Evolutionary conservation across 2,113 vertebrate species (phyloP).

Genomic region (Piaya cayana): DNA sequence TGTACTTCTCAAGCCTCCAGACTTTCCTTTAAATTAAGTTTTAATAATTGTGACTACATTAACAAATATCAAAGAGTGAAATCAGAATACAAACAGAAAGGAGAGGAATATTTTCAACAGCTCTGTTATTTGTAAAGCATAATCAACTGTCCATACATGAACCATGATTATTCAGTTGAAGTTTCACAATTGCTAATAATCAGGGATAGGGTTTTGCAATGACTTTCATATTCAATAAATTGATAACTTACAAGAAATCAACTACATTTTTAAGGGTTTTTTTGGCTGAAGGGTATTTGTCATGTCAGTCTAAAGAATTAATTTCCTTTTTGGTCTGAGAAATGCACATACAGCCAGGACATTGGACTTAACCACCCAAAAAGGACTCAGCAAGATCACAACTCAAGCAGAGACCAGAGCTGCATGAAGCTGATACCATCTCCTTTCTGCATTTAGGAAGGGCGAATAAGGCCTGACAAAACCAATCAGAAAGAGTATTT

Average conservation of each 20-base stretch:
- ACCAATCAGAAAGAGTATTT: neutral
- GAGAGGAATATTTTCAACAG: neutral
- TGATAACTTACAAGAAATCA: neutral
- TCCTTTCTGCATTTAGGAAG: neutral
- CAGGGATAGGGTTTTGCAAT: neutral
- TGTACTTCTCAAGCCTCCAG: neutral
- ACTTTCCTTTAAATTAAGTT: constrained; percentile 38
- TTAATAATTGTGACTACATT: constrained; percentile 53
- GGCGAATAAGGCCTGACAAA: neutral
- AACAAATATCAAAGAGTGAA: constrained; percentile 34
- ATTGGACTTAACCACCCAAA: neutral
- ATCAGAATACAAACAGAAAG: neutral
- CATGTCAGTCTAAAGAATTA: neutral
- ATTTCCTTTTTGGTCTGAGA: neutral
- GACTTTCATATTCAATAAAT: neutral
- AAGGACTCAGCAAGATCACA: neutral
- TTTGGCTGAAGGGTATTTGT: neutral
- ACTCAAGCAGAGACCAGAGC: neutral
- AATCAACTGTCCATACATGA: neutral
- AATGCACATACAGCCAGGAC: neutral
- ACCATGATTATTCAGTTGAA: neutral
- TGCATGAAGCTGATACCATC: neutral
- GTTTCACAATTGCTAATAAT: neutral
- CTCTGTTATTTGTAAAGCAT: neutral
- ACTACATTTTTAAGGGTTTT: neutral